Evolutionary conservation across 2,797 vertebrate genomes (phyloP), one percentile per base, ranked within the genome.

Genomic region (Molossus alvarezi): DNA sequence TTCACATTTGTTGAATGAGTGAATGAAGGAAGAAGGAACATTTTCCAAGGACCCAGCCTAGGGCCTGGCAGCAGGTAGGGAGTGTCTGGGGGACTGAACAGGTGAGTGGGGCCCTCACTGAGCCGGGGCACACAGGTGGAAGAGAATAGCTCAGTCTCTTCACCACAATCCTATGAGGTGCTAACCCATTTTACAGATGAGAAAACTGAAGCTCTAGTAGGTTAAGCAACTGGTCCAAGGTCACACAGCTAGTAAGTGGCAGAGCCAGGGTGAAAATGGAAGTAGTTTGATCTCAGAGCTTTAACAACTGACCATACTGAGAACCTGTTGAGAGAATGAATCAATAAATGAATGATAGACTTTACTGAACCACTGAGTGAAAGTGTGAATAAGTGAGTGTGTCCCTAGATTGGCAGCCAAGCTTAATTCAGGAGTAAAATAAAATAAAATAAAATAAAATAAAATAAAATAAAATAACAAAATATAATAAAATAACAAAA

Each of bases 11-110:
- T 23, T 20, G 58, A 57, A 12, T 21, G 29, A 37, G 14, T 17
- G 18, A 65, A 15, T 0, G 12, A 20, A 9, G 17, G 76, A 55
- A 25, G 37, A 76, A 45, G 2, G 17, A 51, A 1, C 1, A 0
- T 9, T 87, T 71, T 53, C 41, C 15, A 11, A 17, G 57, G 83
- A 27, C 69, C 51, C 81, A 37, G 18, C 17, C 37, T 1, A 5
- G 41, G 69, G 57, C 27, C 29, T 27, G 69, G 57, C 13, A 4
- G 21, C 18, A 5, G 18, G 81, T 7, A 8, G 11, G 55, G 60
- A 2, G 18, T 0, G 11, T 45, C 9, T 69, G 60, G 25, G 62
- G 4, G 45, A 27, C 58, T 5, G 15, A 75, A 4, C 25, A 33
- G 20, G 25, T 29, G 58, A 58, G 8, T 2, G 25, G 37, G 41